A percentile compares a stretch with the other conserved stretches of the same genome.
Evolutionary conservation across 2,113 vertebrate species (phyloP).

Genomic region (Tachysurus fulvidraco): DNA sequence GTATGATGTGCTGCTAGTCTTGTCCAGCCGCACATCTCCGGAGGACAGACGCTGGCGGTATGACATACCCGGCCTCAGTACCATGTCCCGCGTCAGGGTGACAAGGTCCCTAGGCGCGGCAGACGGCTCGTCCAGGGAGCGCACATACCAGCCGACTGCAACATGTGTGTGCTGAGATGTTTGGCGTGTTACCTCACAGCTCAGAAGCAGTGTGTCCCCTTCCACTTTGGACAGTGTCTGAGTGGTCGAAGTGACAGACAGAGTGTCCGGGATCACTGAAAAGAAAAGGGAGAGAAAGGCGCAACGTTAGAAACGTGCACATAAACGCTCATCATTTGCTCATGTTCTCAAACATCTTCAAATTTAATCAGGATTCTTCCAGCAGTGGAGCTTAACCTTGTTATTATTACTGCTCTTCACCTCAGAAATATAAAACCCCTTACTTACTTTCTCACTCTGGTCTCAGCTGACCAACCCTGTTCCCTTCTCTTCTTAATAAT

Average conservation of each 20-base stretch:
- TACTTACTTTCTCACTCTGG: not conserved
- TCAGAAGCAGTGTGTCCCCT: constrained; percentile 86
- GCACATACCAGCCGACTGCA: constrained; percentile 88
- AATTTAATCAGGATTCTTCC: constrained; percentile 45
- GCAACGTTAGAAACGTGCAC: not conserved
- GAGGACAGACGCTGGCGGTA: constrained; percentile 88
- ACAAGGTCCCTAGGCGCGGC: constrained; percentile 82
- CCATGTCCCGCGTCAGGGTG: constrained; percentile 87
- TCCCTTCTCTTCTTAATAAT: not conserved
- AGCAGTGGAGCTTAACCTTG: not conserved
- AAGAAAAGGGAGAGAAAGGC: constrained; percentile 10
- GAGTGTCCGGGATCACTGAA: constrained; percentile 89
- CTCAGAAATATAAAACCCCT: not conserved
- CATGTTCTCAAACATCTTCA: constrained; percentile 10
- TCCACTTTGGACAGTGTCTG: constrained; percentile 92
- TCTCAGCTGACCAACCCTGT: not conserved
- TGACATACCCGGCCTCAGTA: constrained; percentile 79
- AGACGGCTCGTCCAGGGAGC: constrained; percentile 69
- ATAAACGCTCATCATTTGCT: not conserved
- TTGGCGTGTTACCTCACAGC: constrained; percentile 84
- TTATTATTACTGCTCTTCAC: not conserved
- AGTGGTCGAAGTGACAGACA: constrained; percentile 75
- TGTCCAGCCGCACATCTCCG: constrained; percentile 89
- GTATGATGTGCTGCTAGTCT: constrained; percentile 83
- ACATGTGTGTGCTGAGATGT: constrained; percentile 89